Evolutionary conservation across 1,140 invertebrate genomes (phyloP).

Genomic region (Ericerus pela): DNA sequence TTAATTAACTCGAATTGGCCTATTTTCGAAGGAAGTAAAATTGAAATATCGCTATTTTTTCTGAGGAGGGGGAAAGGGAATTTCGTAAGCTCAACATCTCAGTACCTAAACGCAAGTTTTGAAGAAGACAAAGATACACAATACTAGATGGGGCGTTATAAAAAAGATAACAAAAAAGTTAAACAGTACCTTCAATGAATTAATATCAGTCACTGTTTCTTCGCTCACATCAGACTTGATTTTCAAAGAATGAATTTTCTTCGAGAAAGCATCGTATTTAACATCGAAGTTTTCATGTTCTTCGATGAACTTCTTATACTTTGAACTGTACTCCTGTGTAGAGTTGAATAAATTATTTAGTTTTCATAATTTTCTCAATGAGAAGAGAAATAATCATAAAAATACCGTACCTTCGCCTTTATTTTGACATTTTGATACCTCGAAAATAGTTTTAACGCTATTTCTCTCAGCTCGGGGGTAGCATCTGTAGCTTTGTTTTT

Average conservation of each 20-base stretch:
- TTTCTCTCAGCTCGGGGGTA: slow-evolving; percentile 56
- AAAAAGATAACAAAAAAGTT: too few relatives aligned
- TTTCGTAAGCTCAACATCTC: too few relatives aligned
- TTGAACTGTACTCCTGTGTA: slow-evolving; percentile 45
- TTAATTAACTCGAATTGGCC: too few relatives aligned
- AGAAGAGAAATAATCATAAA: background rate
- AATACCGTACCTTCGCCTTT: slow-evolving; percentile 43
- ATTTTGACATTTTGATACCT: slow-evolving; percentile 75
- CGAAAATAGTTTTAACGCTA: slow-evolving; percentile 61
- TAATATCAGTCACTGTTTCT: slow-evolving; percentile 74
- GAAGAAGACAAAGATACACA: too few relatives aligned
- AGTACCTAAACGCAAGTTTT: too few relatives aligned
- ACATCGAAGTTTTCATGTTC: slow-evolving; percentile 73
- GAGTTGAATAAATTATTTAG: background rate
- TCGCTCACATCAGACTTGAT: slow-evolving; percentile 58
- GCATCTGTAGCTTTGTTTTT: slow-evolving; percentile 55
- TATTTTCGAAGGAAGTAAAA: too few relatives aligned
- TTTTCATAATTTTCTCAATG: background rate
- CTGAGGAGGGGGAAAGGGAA: too few relatives aligned
- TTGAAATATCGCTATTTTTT: too few relatives aligned
- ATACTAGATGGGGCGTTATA: too few relatives aligned
- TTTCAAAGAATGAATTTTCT: slow-evolving; percentile 54
- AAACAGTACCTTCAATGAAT: slow-evolving; percentile 48
- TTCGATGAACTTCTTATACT: slow-evolving; percentile 67
- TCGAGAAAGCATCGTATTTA: slow-evolving; percentile 55